Conservation (phyloP, 1,140 invertebrate species). For the Drosophila burlai region DNA sequence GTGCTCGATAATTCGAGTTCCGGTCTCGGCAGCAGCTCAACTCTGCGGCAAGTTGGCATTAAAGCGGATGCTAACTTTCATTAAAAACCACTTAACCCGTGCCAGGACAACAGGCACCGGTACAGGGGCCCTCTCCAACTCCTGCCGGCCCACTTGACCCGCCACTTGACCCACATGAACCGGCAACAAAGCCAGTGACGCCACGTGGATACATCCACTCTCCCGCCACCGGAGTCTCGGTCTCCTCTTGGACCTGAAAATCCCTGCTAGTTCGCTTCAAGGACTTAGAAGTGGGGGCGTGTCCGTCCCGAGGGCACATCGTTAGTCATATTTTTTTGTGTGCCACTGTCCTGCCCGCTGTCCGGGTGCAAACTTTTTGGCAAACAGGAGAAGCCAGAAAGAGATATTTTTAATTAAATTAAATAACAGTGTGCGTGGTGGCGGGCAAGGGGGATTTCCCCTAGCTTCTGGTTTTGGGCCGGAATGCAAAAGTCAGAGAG, state of each 20-base stretch:
- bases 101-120: conserved; percentile 58
- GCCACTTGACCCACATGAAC: conserved; percentile 77
- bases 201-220: conserved; percentile 54
- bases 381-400: conserved; percentile 54
- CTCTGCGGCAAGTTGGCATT: conserved; percentile 73
- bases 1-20: conserved; percentile 32
- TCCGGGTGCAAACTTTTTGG: conserved; percentile 47
- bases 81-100: conserved; percentile 81
- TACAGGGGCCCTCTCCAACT: neutral
- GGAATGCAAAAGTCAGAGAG: conserved; percentile 59
- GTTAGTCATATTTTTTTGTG: conserved; percentile 73
- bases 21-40: conserved; percentile 46
- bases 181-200: conserved; percentile 38
- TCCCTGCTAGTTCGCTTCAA: conserved; percentile 48
- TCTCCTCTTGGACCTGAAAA: neutral
- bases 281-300: conserved; percentile 56
- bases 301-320: conserved; percentile 50
- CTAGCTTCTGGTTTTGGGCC: conserved; percentile 5
- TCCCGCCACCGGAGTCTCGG: conserved; percentile 1
- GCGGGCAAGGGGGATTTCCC: neutral
- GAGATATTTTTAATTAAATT: conserved; percentile 78
- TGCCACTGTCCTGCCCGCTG: neutral
- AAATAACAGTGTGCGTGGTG: conserved; percentile 66
- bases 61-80: conserved; percentile 81
- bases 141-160: conserved; percentile 54